These are phyloP conservation scores for Salticus scenicus DNA, from an alignment of 2,888 invertebrate species.

Conservation along the genomic window DNA sequence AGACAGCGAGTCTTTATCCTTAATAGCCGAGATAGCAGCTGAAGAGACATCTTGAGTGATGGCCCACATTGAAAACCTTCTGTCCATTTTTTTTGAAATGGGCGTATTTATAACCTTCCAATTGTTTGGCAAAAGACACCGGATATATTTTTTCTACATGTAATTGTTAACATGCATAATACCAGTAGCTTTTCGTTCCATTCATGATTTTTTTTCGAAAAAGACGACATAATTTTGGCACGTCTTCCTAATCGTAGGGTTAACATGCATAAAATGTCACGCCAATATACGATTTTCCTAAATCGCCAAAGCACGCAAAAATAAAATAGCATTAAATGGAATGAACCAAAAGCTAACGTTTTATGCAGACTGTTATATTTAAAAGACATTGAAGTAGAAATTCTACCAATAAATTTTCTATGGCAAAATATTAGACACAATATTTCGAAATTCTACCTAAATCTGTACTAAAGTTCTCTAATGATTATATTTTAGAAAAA, in stretches of 20 bases:
- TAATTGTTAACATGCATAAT: conserved; percentile 34
- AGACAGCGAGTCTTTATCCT: conserved; percentile 66
- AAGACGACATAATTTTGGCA: conserved; percentile 37
- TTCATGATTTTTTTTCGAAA: conserved; percentile 33
- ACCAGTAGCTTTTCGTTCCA: conserved; percentile 38
- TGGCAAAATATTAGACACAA: too few species aligned
- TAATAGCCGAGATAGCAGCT: conserved; percentile 71
- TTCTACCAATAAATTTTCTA: too few species aligned
- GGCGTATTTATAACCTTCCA: conserved; percentile 63
- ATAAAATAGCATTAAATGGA: background rate
- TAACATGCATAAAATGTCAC: background rate
- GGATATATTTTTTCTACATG: conserved; percentile 56
- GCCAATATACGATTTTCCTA: background rate
- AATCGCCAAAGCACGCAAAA: background rate
- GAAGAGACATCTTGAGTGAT: conserved; percentile 73
- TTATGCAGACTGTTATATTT: too few species aligned
- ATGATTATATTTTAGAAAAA: too few species aligned
- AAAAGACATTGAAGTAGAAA: too few species aligned
- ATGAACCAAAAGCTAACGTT: too few species aligned
- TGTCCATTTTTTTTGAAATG: conserved; percentile 54
- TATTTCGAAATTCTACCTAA: too few species aligned
- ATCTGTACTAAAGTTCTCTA: too few species aligned
- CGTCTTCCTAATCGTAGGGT: conserved; percentile 22
- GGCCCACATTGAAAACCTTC: conserved; percentile 72
- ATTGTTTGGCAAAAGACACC: conserved; percentile 66